Base-by-base conservation (phyloP, 2,113 vertebrate species). In the Trogon surrucura region DNA sequence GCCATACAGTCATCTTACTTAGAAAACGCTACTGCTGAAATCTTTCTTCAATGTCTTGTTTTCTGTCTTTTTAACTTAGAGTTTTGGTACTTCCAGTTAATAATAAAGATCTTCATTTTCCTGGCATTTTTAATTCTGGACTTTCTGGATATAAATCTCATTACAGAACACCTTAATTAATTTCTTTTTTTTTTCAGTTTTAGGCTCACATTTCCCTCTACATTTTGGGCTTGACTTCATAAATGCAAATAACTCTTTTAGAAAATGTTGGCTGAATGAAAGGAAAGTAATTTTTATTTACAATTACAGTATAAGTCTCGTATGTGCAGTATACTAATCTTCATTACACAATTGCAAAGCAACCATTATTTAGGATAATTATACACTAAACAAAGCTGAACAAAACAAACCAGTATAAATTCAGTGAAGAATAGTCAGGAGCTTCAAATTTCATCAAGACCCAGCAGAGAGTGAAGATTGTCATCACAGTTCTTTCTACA, bases 241-340 rank as follows among this genome's bases (percentile, higher is more conserved):
- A 72, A 88, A 88, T 70, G 36, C 34, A 89, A 89, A 81, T 62
- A 0, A n/a, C 26, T 60, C 32, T n/a, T 38, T 82, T 53, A 11
- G 4, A 50, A 91, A 92, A 77, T 23, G 13, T 41, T 87, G 21
- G 4, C 36, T 80, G 47, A 77, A 92, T 80, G 22, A 21, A 87
- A 95, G 22, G 16, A 87, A 96, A 92, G 71, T 25, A 57, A 54
- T 93, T 93, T 95, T 94, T 75, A 36, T 74, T 80, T 78, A 78
- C 38, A 89, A 94, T 78, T 93, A 66, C 51, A 88, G 62, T 87
- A 60, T 9, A 86, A 89, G 54, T 60, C 51, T 95, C 66, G 64
- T 38, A 84, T 11, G 48, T 91, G 61, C 30, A 61, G 67, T 65
- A 71, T 29, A 86, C 81, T 96, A 96, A 89, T 97, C 84, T 87